Evolutionary conservation across 2,797 vertebrate genomes (phyloP).

Genomic region (Typhlichthys eigenmanni): DNA sequence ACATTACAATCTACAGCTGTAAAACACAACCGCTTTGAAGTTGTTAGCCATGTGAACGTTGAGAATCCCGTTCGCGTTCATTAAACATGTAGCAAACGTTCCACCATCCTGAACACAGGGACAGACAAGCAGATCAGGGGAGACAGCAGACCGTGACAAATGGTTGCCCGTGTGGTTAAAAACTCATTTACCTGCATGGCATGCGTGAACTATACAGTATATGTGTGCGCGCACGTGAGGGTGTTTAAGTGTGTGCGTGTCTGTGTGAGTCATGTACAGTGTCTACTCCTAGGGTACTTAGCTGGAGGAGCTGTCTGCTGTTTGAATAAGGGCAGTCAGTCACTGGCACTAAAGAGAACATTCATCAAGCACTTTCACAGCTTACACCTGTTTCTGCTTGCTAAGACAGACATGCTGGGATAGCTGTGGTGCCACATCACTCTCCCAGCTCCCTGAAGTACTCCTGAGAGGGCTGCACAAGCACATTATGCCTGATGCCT

Average conservation of each 20-base stretch:
- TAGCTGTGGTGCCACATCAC: constrained; percentile 60
- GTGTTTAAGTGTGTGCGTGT: constrained; percentile 6
- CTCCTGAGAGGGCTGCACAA: constrained; percentile 44
- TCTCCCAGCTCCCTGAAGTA: constrained; percentile 56
- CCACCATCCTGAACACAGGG: no score
- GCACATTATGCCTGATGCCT: constrained; percentile 52
- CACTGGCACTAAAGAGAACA: constrained; percentile 75
- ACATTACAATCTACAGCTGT: no score
- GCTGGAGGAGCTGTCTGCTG: constrained; percentile 69
- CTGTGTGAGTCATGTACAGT: constrained; percentile 63
- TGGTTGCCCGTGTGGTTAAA: no score
- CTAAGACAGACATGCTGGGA: constrained; percentile 68
- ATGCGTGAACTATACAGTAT: constrained; percentile 3
- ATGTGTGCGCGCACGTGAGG: neutral
- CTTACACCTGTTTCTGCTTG: constrained; percentile 76
- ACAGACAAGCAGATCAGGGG: no score
- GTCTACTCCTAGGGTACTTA: constrained; percentile 61
- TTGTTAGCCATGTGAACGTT: no score
- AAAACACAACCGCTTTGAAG: no score
- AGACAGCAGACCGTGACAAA: no score
- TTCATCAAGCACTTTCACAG: constrained; percentile 72
- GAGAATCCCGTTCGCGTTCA: no score
- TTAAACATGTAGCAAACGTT: no score
- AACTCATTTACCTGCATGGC: constrained; percentile 2
- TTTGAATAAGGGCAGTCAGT: constrained; percentile 76